These are phyloP conservation scores for Sparidentex hasta DNA, from an alignment of 2,797 vertebrate species.

Conservation along the genomic window DNA sequence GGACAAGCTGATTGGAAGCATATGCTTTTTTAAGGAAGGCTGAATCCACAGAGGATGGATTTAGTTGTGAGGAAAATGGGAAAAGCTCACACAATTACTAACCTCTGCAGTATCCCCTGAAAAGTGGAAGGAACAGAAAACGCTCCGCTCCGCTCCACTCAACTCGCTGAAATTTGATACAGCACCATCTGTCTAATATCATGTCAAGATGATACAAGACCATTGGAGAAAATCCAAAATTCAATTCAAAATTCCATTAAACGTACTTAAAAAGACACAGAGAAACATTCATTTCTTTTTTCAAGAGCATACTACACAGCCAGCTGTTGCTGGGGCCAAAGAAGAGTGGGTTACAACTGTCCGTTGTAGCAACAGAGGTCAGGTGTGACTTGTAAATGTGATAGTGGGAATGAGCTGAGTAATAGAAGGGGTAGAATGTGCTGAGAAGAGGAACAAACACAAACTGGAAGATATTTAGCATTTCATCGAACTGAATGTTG, in stretches of 20 bases:
- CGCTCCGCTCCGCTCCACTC: constrained; percentile 7
- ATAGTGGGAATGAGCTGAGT: background rate
- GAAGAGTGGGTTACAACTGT: background rate
- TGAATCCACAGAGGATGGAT: constrained; percentile 36
- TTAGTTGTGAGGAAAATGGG: constrained; percentile 41
- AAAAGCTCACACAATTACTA: constrained; percentile 23
- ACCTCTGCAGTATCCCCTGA: background rate
- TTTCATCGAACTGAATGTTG: background rate
- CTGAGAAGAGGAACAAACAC: background rate
- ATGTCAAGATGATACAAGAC: constrained; percentile 8
- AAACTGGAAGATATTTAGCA: no score
- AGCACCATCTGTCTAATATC: constrained; percentile 20
- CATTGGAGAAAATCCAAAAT: background rate
- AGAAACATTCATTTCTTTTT: background rate
- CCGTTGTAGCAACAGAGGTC: constrained; percentile 10
- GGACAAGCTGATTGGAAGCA: constrained; percentile 41
- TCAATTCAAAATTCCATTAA: background rate
- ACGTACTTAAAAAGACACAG: background rate
- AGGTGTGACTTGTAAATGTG: constrained; percentile 29
- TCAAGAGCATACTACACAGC: background rate
- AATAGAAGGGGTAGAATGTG: background rate
- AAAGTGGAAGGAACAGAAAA: background rate
- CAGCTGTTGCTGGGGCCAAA: background rate
- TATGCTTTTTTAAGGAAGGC: constrained; percentile 31
- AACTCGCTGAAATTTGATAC: background rate